Evolutionary conservation across 2,797 vertebrate species (phyloP).

Genomic region (Atherinosoma microstoma): DNA sequence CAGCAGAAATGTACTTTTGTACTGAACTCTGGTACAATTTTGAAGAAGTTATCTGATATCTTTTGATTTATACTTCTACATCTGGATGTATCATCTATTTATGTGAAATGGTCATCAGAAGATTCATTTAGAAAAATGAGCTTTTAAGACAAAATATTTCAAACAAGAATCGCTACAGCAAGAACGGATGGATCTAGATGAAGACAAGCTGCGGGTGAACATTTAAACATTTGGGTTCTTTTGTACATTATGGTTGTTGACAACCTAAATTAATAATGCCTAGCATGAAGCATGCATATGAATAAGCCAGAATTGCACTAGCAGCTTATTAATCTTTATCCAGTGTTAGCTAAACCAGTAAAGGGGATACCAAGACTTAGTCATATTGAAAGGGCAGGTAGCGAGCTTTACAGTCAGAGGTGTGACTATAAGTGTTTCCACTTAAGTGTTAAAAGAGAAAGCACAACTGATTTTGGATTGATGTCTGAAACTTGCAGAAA

Average conservation of each 20-base stretch:
- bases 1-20: not conserved
- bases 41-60: not conserved
- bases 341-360: not conserved
- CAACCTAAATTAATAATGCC: not conserved
- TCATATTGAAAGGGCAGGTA: not conserved
- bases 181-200: not conserved
- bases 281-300: not conserved
- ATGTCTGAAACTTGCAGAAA: not conserved
- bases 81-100: not conserved
- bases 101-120: not conserved
- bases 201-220: not conserved
- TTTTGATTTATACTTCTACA: not conserved
- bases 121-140: not conserved
- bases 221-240: not conserved
- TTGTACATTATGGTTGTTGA: not conserved
- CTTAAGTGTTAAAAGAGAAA: not conserved
- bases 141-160: not conserved
- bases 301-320: not conserved
- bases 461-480: not conserved
- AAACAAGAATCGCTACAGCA: not conserved
- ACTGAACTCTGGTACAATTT: slow-evolving; percentile 1
- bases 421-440: not conserved
- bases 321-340: not conserved
- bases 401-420: not conserved
- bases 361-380: not conserved